Base-by-base conservation (phyloP, 2,797 vertebrate genomes). In the Neosalanx taihuensis region DNA sequence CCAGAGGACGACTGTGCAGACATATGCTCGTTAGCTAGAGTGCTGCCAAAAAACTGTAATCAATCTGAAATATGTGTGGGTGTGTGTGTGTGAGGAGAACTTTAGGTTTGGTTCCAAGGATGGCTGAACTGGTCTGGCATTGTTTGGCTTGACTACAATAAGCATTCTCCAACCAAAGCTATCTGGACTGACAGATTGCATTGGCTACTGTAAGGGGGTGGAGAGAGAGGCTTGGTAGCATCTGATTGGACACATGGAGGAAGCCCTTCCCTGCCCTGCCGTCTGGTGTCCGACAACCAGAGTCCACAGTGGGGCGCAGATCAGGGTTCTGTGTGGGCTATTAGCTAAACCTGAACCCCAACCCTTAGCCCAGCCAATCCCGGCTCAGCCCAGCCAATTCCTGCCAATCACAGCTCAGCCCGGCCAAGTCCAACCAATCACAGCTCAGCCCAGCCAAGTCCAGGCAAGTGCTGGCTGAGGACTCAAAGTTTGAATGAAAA, bases 401-500 rank as follows among this genome's bases (percentile, higher is more conserved):
- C n/a, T n/a, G n/a, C n/a, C n/a, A n/a, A n/a, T n/a, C n/a, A n/a
- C n/a, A n/a, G n/a, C n/a, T n/a, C n/a, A n/a, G n/a, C 33, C 3
- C 2, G 10, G 37, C n/a, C n/a, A n/a, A n/a, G n/a, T 9, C 37
- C 37, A 41, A 9, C 37, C 37, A 41, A 37, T 37, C 35, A 1
- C 33, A 33, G 33, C 33, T 33, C 33, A 33, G 33, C 33, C 33
- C 33, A 33, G 33, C 33, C 33, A 33, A 33, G 5, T 5, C 33
- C n/a, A n/a, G n/a, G n/a, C n/a, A n/a, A n/a, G 9, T 41, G 10
- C 37, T 41, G 76, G 81, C 76, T 63, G 75, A 77, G 69, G 61
- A 69, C 57, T 76, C 66, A 0, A 46, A 72, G 75, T 71, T 60
- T 78, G 74, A 83, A 71, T 30, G 81, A 84, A 84, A 85, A 84